Evolutionary conservation across 2,797 vertebrate genomes (phyloP).

Genomic region (Eulemur rubriventer): DNA sequence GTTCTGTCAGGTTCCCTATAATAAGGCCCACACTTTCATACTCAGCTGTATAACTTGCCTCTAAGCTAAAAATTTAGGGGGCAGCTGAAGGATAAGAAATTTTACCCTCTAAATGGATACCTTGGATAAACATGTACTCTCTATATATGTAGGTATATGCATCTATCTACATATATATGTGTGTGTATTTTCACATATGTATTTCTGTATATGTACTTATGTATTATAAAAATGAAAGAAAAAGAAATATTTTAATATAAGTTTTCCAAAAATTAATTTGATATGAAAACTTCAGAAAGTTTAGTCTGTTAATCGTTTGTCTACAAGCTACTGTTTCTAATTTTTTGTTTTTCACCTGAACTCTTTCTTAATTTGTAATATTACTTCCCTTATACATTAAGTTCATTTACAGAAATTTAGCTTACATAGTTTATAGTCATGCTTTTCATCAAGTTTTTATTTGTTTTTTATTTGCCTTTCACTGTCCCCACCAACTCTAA

Average conservation of each 20-base stretch:
- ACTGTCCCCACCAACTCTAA: neutral
- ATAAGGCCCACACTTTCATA: slow-evolving; percentile 58
- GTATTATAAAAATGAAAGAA: neutral
- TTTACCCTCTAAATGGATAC: neutral
- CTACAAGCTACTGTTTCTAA: neutral
- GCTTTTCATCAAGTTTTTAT: neutral
- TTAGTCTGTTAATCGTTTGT: neutral
- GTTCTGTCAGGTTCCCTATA: slow-evolving; percentile 36
- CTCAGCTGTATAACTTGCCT: neutral
- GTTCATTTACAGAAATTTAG: neutral
- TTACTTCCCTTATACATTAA: neutral
- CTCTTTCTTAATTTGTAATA: neutral
- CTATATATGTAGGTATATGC: neutral
- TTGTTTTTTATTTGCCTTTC: neutral
- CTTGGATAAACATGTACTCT: neutral
- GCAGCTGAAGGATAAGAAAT: neutral
- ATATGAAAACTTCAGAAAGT: neutral
- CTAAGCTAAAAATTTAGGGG: slow-evolving; percentile 55
- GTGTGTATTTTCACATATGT: neutral
- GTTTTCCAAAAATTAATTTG: neutral
- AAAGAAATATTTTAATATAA: neutral
- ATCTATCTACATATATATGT: neutral
- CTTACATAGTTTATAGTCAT: neutral
- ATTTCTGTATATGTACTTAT: neutral
- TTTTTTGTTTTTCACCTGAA: neutral